These are phyloP conservation scores for Pheosia tremula DNA, from an alignment of 2,888 invertebrate species.

Conservation along the genomic window DNA sequence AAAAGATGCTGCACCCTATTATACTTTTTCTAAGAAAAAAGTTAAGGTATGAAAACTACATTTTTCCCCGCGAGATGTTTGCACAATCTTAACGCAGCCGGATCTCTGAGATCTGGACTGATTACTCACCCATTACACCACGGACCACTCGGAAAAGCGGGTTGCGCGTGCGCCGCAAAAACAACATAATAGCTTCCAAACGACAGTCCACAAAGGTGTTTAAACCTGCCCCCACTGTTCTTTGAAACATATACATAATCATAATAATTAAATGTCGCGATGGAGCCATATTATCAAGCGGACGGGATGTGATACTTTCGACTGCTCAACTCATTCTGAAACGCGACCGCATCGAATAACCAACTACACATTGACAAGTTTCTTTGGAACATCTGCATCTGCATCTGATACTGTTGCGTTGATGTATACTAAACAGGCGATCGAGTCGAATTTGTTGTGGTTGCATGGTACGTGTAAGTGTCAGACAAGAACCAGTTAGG, in stretches of 20 bases:
- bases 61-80: constrained; percentile 11
- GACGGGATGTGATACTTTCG: constrained; percentile 58
- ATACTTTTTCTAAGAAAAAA: neutral
- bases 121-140: constrained; percentile 23
- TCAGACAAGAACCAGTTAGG: constrained; percentile 77
- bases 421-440: neutral
- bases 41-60: neutral
- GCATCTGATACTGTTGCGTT: neutral
- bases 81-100: constrained; percentile 14
- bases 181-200: constrained; percentile 33
- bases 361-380: constrained; percentile 15
- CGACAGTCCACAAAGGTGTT: constrained; percentile 30
- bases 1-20: neutral
- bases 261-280: constrained; percentile 73
- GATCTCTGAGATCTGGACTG: constrained; percentile 23
- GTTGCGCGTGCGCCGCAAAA: constrained; percentile 16
- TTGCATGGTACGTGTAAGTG: constrained; percentile 49
- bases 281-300: constrained; percentile 64
- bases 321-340: constrained; percentile 34
- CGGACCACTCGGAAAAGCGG: constrained; percentile 22
- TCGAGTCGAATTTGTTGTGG: neutral
- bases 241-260: constrained; percentile 66
- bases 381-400: neutral
- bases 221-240: constrained; percentile 50
- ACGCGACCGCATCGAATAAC: neutral